Percentiles rank a stretch among this genome's conserved stretches.
phyloP scores from a whole-genome alignment of 1,140 invertebrate species.

The Aricia agestis region DNA sequence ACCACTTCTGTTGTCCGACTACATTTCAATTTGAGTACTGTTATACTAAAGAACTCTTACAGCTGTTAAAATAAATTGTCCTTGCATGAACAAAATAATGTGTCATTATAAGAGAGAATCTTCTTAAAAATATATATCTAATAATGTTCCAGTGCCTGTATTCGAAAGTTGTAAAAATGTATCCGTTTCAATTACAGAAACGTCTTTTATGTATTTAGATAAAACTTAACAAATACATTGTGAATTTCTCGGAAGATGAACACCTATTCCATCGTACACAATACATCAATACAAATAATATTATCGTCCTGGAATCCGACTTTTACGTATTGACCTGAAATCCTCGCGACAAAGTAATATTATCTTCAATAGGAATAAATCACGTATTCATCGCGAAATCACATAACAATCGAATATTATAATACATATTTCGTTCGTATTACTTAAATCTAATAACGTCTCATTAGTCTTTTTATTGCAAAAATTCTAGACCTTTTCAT shows the following conservation, averaged over 20 bases:
- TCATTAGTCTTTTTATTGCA: not conserved
- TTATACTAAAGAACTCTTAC: not conserved
- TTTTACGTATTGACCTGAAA: not conserved
- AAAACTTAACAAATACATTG: too few species aligned
- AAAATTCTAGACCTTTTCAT: not conserved
- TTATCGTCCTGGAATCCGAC: not conserved
- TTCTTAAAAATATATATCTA: too few species aligned
- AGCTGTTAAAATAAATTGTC: not conserved
- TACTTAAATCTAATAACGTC: not conserved
- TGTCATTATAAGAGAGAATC: too few species aligned
- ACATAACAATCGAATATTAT: not conserved
- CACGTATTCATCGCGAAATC: slow-evolving; percentile 7
- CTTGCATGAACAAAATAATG: too few species aligned
- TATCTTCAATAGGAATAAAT: not conserved
- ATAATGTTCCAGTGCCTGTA: too few species aligned
- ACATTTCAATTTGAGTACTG: not conserved
- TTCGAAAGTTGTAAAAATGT: too few species aligned
- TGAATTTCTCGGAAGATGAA: too few species aligned
- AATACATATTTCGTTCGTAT: not conserved
- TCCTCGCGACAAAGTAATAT: slow-evolving; percentile 6
- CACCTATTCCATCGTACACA: not conserved
- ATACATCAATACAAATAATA: not conserved
- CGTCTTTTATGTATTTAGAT: too few species aligned
- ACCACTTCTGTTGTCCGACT: not conserved
- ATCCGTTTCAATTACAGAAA: too few species aligned